These are phyloP conservation scores for Steinernema scapterisci DNA, from an alignment of 2,888 invertebrate genomes.

Conservation along the genomic window DNA sequence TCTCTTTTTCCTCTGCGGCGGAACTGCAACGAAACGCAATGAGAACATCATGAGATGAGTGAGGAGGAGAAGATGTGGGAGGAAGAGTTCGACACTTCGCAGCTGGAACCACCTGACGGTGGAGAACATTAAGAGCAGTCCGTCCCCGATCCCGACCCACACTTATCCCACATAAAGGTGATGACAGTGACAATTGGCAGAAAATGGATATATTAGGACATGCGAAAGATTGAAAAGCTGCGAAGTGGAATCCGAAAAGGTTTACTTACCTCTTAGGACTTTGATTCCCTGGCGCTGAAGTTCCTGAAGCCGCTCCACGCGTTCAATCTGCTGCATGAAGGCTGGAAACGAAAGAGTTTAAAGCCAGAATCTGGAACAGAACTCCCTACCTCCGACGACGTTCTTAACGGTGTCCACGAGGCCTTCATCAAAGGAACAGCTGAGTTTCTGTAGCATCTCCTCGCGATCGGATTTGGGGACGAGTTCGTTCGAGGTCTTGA, in stretches of 20 bases:
- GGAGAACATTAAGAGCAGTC: no score
- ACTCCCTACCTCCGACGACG: neutral
- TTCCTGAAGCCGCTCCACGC: neutral
- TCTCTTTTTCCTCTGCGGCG: constrained; percentile 15
- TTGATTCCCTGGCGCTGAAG: neutral
- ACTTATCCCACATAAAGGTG: constrained; percentile 10
- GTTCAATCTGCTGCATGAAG: neutral
- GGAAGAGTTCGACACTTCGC: constrained; percentile 32
- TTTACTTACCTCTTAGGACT: neutral
- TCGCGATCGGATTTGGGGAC: neutral
- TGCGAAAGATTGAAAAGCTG: constrained; percentile 22
- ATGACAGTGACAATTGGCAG: neutral
- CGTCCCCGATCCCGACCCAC: neutral
- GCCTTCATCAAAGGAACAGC: neutral
- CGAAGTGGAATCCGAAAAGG: constrained; percentile 20
- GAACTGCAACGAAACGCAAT: constrained; percentile 30
- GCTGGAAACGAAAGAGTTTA: neutral
- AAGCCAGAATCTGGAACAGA: no score
- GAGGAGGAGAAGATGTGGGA: constrained; percentile 1
- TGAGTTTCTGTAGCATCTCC: neutral
- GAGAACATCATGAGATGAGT: neutral
- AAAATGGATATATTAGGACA: constrained; percentile 4
- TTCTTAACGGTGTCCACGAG: neutral
- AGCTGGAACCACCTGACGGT: constrained; percentile 9
- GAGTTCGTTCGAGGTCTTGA: constrained; percentile 9